Conservation (phyloP, 1,140 invertebrate genomes). For the Neuroterus valhalla region DNA sequence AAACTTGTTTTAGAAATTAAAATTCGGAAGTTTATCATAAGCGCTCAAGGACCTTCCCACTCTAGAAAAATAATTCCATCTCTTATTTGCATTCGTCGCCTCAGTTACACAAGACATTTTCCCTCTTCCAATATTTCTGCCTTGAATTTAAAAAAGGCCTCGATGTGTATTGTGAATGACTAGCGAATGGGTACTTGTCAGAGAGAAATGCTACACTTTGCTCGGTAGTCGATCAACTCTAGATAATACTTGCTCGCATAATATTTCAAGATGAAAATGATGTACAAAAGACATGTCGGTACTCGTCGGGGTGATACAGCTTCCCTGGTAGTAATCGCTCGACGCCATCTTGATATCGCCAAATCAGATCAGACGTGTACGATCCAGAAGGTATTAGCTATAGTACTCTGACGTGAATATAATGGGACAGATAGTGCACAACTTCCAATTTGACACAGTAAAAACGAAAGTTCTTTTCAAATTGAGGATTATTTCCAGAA, state of each 20-base stretch:
- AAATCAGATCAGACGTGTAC: constrained; percentile 34
- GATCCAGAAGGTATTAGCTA: constrained; percentile 4
- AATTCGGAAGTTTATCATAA: too few relatives aligned
- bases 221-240: constrained; percentile 24
- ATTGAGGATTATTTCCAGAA: constrained; percentile 6
- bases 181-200: constrained; percentile 8
- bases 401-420: background rate
- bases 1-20: too few relatives aligned
- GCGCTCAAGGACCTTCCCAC: too few relatives aligned
- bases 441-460: background rate
- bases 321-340: constrained; percentile 24
- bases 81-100: too few relatives aligned
- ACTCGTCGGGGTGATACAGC: background rate
- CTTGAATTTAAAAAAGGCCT: background rate
- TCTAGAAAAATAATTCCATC: too few relatives aligned
- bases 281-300: constrained; percentile 11
- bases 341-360: constrained; percentile 36
- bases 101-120: background rate
- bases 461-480: too few relatives aligned
- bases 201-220: constrained; percentile 27
- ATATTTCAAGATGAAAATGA: constrained; percentile 24
- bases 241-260: constrained; percentile 15
- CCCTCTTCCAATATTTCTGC: background rate
- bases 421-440: background rate
- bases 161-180: constrained; percentile 15